Base-by-base conservation (phyloP, 2,797 vertebrate genomes). In the Hydrocynus forskahlii region DNA sequence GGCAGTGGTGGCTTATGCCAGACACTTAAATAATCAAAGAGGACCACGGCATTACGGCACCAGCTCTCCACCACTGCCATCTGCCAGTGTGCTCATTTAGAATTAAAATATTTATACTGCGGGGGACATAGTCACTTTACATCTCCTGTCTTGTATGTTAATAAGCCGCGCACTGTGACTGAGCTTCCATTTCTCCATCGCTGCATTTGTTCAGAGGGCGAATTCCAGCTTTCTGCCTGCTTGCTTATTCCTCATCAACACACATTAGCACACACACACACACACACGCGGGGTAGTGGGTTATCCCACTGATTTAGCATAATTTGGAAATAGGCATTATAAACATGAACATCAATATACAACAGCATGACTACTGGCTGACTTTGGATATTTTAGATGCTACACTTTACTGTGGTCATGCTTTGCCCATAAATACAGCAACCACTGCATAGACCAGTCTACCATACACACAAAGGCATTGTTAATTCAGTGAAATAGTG, bases 41-140 rank as follows among this genome's bases (percentile, higher is more conserved):
- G 76, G 76, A 35, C 25, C 16, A 5, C 64, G 35, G 55, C 40
- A 43, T 25, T 45, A 63, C 40, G 14, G 43, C 16, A 48, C 76
- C 38, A 19, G 62, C 76, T 59, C 45, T 38, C 35, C 74, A 75
- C 57, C 70, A 68, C 52, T 4, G 48, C 55, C 48, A 54, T 84
- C 82, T 55, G 60, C 82, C 75, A 69, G 75, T 52, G 79, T 81
- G 59, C 85, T 89, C 83, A 87, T 89, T 87, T 83, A 64, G 68
- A 89, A 85, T 88, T 75, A 79, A 85, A 86, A 87, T 89, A 87
- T 89, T 87, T 86, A 87, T 80, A 86, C 83, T 66, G 66, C 62
- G 21, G 83, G 86, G 87, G 75, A 80, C 57, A 43, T 43, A 54
- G 79, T 85, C 83, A 81, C 80, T 86, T 75, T 86, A 72, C 81